A percentile compares a stretch with the other conserved stretches of the same genome.
These are phyloP conservation scores for Oncorhynchus nerka DNA, from an alignment of 2,113 vertebrate species.

Conservation along the genomic window DNA sequence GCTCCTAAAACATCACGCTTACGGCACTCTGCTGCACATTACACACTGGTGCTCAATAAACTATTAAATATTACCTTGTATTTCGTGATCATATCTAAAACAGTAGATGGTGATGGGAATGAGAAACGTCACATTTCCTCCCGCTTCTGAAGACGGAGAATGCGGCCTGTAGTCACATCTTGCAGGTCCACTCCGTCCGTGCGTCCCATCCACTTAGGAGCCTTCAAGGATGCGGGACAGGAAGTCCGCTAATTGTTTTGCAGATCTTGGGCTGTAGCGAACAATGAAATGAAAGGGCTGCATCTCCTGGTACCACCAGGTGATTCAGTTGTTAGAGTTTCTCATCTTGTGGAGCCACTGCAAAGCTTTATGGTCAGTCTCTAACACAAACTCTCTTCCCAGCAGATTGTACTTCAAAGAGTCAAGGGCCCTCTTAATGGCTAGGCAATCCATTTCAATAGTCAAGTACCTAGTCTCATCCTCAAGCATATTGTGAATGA, in stretches of 20 bases:
- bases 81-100: too few relatives aligned
- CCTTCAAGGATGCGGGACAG: not conserved
- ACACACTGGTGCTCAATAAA: too few relatives aligned
- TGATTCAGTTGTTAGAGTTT: not conserved
- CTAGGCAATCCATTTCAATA: not conserved
- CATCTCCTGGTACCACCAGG: not conserved
- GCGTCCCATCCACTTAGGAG: too few relatives aligned
- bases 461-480: not conserved
- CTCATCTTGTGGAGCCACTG: slow-evolving; percentile 3
- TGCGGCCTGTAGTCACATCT: too few relatives aligned
- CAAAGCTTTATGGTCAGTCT: not conserved
- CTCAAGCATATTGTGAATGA: not conserved
- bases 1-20: too few relatives aligned
- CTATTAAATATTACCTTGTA: too few relatives aligned
- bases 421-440: slow-evolving; percentile 18
- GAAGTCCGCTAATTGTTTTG: not conserved
- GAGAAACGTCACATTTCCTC: too few relatives aligned
- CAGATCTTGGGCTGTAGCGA: not conserved
- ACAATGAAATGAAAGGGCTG: not conserved
- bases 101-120: too few relatives aligned
- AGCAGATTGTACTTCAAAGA: slow-evolving; percentile 6
- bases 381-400: slow-evolving; percentile 10
- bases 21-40: too few relatives aligned
- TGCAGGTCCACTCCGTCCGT: too few relatives aligned
- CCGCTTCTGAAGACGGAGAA: too few relatives aligned